Evolutionary conservation across 1,140 invertebrate genomes (phyloP).

Genomic region (Drosophila dunni): DNA sequence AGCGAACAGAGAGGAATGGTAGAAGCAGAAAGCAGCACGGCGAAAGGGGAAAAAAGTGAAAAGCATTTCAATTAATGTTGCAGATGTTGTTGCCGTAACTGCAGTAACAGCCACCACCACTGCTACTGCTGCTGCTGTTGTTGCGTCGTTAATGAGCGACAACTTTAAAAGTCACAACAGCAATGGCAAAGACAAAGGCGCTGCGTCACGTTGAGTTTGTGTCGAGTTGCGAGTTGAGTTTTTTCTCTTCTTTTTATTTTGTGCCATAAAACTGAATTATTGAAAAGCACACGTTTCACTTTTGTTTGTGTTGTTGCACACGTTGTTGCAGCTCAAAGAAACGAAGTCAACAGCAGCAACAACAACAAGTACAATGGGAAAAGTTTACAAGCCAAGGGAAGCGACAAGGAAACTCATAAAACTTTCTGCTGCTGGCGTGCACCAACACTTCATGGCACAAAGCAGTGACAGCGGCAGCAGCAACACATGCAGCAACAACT

Average conservation of each 20-base stretch:
- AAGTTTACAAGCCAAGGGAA: constrained; percentile 37
- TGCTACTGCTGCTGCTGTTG: constrained; percentile 25
- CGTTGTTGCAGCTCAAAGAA: constrained; percentile 62
- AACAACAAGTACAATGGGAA: constrained; percentile 46
- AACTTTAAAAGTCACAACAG: constrained; percentile 50
- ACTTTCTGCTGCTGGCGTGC: constrained; percentile 70
- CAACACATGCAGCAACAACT: constrained; percentile 10
- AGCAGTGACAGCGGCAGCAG: constrained; percentile 6
- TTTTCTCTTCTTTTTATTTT: constrained; percentile 25
- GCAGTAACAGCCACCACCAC: constrained; percentile 5
- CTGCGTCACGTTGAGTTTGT: constrained; percentile 35
- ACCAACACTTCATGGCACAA: constrained; percentile 68
- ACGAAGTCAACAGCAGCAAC: constrained; percentile 69
- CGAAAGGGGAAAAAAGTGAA: constrained; percentile 37
- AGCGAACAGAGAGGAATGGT: neutral
- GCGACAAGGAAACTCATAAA: constrained; percentile 56
- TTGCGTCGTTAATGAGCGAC: constrained; percentile 45
- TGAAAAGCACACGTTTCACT: constrained; percentile 77
- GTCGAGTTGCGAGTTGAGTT: constrained; percentile 31
- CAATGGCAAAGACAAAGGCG: constrained; percentile 38
- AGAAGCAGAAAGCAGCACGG: neutral
- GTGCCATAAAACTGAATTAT: constrained; percentile 71
- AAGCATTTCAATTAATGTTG: constrained; percentile 56
- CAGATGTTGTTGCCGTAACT: constrained; percentile 35
- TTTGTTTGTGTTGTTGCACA: constrained; percentile 56